phyloP scores from a whole-genome alignment of 2,113 vertebrate species.

The Rattus rattus region DNA sequence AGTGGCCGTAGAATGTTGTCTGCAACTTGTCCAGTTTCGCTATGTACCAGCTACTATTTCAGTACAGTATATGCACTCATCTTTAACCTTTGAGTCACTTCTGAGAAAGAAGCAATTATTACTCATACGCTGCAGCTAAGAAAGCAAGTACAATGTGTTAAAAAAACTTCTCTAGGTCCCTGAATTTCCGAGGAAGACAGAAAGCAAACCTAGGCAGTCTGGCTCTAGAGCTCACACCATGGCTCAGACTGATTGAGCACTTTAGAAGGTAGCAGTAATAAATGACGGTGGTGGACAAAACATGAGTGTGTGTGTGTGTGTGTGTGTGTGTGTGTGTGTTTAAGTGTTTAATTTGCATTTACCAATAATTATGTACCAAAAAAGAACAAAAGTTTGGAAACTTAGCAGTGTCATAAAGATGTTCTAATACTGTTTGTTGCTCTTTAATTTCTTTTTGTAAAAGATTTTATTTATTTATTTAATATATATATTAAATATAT shows the following conservation, averaged over 20 bases:
- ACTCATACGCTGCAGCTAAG: background rate
- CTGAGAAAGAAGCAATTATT: background rate
- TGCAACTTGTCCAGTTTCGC: background rate
- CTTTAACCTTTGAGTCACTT: background rate
- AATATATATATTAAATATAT: too few species aligned
- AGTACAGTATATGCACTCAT: background rate
- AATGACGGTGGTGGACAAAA: background rate
- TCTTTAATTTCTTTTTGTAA: background rate
- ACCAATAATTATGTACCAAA: background rate
- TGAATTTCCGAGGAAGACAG: background rate
- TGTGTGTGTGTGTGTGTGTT: background rate
- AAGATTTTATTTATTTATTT: too few species aligned
- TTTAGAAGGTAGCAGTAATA: background rate
- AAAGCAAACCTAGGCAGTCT: background rate
- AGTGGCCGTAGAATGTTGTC: background rate
- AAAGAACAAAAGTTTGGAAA: background rate
- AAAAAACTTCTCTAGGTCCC: background rate
- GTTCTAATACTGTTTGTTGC: background rate
- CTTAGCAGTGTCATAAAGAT: background rate
- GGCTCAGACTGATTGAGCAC: background rate
- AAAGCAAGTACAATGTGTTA: background rate
- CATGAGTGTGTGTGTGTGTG: background rate
- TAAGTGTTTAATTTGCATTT: background rate
- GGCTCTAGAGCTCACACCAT: background rate
- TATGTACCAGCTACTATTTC: background rate